Evolutionary conservation across 2,113 vertebrate genomes (phyloP).

Genomic region (Nycticebus coucang): DNA sequence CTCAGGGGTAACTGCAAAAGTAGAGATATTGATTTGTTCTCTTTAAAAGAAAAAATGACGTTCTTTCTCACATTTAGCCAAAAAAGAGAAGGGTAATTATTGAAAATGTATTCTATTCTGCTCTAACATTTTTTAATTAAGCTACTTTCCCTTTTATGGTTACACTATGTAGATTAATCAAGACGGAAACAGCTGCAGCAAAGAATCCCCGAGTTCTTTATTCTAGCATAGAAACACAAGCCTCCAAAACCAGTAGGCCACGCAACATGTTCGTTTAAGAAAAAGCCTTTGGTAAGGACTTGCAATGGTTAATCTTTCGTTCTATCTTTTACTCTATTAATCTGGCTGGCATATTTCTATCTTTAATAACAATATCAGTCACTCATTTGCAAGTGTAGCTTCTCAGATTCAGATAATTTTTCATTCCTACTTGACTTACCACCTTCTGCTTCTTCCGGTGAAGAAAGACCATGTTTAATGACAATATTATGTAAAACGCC

Average conservation of each 20-base stretch:
- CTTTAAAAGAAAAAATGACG: slow-evolving; percentile 61
- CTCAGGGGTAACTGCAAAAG: slow-evolving; percentile 41
- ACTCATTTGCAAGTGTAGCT: slow-evolving; percentile 66
- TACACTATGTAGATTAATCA: slow-evolving; percentile 71
- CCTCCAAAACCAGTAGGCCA: slow-evolving; percentile 50
- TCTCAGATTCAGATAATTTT: slow-evolving; percentile 71
- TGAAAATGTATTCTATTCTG: slow-evolving; percentile 72
- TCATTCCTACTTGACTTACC: slow-evolving; percentile 70
- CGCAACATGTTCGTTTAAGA: background rate
- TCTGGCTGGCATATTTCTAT: slow-evolving; percentile 59
- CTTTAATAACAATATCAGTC: slow-evolving; percentile 70
- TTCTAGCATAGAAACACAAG: slow-evolving; percentile 52
- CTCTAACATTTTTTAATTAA: slow-evolving; percentile 76
- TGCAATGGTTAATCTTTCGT: slow-evolving; percentile 55
- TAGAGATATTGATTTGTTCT: slow-evolving; percentile 58
- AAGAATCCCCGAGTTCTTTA: slow-evolving; percentile 69
- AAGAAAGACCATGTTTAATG: slow-evolving; percentile 73
- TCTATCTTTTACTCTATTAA: slow-evolving; percentile 69
- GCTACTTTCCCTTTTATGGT: slow-evolving; percentile 74
- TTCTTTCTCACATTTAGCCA: slow-evolving; percentile 59
- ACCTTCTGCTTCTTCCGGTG: slow-evolving; percentile 61
- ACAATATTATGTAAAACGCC: slow-evolving; percentile 73
- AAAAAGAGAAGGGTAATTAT: slow-evolving; percentile 62
- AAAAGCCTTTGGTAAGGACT: slow-evolving; percentile 53
- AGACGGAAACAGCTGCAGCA: slow-evolving; percentile 67